Evolutionary conservation across 2,797 vertebrate genomes (phyloP).

Genomic region (Sebastes hopkinsi): DNA sequence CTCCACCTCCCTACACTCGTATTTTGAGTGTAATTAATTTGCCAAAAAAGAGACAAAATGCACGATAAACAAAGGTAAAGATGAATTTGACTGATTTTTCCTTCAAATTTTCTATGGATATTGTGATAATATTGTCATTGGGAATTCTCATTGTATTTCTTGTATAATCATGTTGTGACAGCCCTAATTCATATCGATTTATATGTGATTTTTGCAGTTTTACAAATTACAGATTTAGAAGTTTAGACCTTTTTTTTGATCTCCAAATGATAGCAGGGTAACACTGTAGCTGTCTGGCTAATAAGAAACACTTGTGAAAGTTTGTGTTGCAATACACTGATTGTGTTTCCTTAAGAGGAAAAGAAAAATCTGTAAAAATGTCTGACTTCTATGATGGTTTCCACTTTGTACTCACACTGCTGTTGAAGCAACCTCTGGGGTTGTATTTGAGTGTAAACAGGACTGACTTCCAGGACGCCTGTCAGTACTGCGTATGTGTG

Average conservation of each 20-base stretch:
- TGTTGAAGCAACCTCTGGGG: not conserved
- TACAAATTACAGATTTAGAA: not conserved
- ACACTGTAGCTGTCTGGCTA: not conserved
- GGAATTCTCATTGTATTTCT: no score
- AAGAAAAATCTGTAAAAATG: not conserved
- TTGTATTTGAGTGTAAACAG: slow-evolving; percentile 10
- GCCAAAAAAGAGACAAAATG: no score
- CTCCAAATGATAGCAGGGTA: not conserved
- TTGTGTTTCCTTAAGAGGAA: not conserved
- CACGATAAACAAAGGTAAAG: no score
- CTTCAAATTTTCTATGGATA: no score
- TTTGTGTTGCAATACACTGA: not conserved
- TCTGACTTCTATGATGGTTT: not conserved
- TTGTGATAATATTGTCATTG: rapidly evolving
- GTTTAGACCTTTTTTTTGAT: not conserved
- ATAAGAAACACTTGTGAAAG: not conserved
- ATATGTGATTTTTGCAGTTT: not conserved
- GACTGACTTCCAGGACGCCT: slow-evolving; percentile 26
- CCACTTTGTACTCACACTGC: not conserved
- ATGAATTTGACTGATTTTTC: no score
- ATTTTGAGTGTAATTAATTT: no score
- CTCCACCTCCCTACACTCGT: no score
- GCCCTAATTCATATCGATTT: no score
- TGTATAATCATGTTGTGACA: no score
- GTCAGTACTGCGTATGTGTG: slow-evolving; percentile 18